A percentile compares a stretch with the other conserved stretches of the same genome.
These are phyloP conservation scores for Andrena chrysosceles DNA, from an alignment of 2,888 invertebrate genomes.

Conservation along the genomic window DNA sequence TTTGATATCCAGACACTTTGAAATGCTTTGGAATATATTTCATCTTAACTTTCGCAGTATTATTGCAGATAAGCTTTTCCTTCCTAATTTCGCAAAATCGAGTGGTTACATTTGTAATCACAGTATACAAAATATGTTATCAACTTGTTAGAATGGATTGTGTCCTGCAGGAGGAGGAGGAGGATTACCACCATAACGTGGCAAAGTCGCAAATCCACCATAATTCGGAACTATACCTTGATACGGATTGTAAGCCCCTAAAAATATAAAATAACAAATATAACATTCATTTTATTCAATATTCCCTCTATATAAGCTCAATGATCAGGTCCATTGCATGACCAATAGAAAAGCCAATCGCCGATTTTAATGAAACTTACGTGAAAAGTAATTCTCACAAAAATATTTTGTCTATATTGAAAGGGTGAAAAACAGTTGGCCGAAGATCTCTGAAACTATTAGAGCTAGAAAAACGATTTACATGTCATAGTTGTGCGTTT, in stretches of 20 bases:
- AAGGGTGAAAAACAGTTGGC: too few species aligned
- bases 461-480: too few species aligned
- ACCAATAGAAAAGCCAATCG: too few species aligned
- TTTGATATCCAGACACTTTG: constrained; percentile 18
- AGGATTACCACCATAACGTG: constrained; percentile 76
- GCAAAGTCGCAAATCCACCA: constrained; percentile 79
- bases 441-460: too few species aligned
- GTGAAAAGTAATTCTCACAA: too few species aligned
- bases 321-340: too few species aligned
- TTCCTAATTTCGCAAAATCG: constrained; percentile 6
- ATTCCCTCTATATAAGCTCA: neutral
- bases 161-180: constrained; percentile 70
- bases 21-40: constrained; percentile 17
- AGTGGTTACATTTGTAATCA: constrained; percentile 42
- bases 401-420: too few species aligned
- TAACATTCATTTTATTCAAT: constrained; percentile 6
- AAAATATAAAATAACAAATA: constrained; percentile 23
- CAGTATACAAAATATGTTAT: constrained; percentile 25
- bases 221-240: constrained; percentile 74
- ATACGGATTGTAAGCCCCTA: constrained; percentile 76
- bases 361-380: too few species aligned
- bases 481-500: too few species aligned
- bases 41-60: neutral
- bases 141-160: constrained; percentile 68
- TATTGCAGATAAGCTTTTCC: constrained; percentile 1